Conservation (phyloP, 2,888 invertebrate species). For the Hirtodrosophila duncani region DNA sequence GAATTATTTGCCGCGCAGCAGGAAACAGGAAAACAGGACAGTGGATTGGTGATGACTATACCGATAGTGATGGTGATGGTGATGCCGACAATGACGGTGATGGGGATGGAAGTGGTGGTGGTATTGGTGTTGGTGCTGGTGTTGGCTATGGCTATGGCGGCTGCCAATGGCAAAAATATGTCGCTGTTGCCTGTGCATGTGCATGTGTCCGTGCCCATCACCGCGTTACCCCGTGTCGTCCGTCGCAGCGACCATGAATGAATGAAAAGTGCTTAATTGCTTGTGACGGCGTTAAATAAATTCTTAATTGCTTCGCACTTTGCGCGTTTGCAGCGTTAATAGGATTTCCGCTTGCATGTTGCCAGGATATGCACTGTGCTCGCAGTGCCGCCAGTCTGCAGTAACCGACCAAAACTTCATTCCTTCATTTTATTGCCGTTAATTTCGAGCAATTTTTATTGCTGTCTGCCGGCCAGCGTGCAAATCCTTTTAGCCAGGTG, state of each 20-base stretch:
- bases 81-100: not conserved
- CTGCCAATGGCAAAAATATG: conserved; percentile 43
- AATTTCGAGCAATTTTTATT: conserved; percentile 47
- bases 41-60: conserved; percentile 1
- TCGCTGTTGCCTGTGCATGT: conserved; percentile 25
- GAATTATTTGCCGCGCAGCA: conserved; percentile 55
- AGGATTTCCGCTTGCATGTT: conserved; percentile 66
- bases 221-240: conserved; percentile 12
- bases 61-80: not conserved
- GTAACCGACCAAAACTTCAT: conserved; percentile 38
- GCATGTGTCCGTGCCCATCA: conserved; percentile 7
- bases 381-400: conserved; percentile 3
- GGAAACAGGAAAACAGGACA: conserved; percentile 38
- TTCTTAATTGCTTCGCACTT: conserved; percentile 78
- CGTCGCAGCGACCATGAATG: conserved; percentile 58
- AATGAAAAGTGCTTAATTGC: conserved; percentile 77
- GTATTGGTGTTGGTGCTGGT: too few species aligned
- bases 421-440: conserved; percentile 56
- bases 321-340: conserved; percentile 76
- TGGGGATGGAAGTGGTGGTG: not conserved
- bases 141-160: not conserved
- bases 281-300: conserved; percentile 78
- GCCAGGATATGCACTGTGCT: conserved; percentile 29
- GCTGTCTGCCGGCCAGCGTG: conserved; percentile 38
- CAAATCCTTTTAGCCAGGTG: conserved; percentile 66